Conservation (phyloP, 2,113 vertebrate species). For the Paedocypris sp. region DNA sequence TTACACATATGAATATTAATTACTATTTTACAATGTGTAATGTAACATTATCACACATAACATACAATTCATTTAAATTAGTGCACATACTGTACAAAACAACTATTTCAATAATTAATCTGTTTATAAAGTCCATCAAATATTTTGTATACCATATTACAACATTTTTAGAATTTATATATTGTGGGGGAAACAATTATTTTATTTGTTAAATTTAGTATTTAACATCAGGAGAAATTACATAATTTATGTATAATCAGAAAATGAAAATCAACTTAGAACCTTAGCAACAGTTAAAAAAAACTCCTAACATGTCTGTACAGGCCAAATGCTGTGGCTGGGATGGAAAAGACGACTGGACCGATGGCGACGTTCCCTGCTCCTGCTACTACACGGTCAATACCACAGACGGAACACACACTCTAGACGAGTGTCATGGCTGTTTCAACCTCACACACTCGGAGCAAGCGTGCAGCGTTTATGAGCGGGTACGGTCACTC, state of each 20-base stretch:
- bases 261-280: background rate
- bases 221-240: too few species aligned
- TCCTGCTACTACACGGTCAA: constrained; percentile 20
- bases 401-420: background rate
- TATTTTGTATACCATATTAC: too few species aligned
- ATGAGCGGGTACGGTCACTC: constrained; percentile 9
- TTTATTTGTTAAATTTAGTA: too few species aligned
- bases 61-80: too few species aligned
- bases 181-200: too few species aligned
- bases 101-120: too few species aligned
- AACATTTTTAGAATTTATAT: too few species aligned
- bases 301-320: background rate
- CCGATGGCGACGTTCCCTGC: background rate
- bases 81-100: too few species aligned
- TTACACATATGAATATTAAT: too few species aligned
- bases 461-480: background rate
- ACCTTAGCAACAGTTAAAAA: background rate
- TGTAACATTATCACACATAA: too few species aligned
- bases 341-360: background rate
- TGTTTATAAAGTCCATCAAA: too few species aligned
- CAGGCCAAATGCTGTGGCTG: constrained; percentile 41
- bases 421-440: background rate
- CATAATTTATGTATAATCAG: background rate
- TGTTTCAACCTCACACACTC: rapidly evolving
- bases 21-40: too few species aligned